Evolutionary conservation across 2,113 vertebrate species (phyloP), one percentile per base, ranked within the genome.

Genomic region (Alces alces): DNA sequence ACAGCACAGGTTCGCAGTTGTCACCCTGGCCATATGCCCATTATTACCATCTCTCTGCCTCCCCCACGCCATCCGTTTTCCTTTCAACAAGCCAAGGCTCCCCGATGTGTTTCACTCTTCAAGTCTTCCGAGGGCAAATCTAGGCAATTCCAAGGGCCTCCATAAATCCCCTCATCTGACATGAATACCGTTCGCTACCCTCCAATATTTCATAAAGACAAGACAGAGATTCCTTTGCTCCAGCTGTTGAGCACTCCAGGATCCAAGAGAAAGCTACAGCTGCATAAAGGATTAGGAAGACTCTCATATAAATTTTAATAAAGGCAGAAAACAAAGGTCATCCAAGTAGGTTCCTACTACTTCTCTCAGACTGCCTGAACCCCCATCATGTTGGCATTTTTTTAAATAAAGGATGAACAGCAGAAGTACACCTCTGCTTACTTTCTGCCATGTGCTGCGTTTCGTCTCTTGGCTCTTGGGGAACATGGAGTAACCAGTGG

Each of bases 371-470:
- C 58, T 64, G 15, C 86, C 70, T 28, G 52, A 86, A 79, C 7
- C 2, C 39, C 93, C 57, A 28, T 39, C 7, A 1, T 19, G 28
- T 39, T 43, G 66, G 79, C n/a, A 82, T 50, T 19, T 82, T 54
- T 23, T 54, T 91, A 73, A 94, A 39, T 39, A 57, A 79, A 80
- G 89, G 58, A 57, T 39, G 25, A 85, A 73, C 27, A 61, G 25
- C 58, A 11, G 45, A 47, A 80, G 7, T 47, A 39, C 28, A 64
- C 43, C 60, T 92, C 66, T 54, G 89, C 78, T 91, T 86, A 33
- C 50, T 93, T 86, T 96, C 47, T 78, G 43, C n/a, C 93, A 93
- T 66, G 93, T 89, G 70, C 64, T 88, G 43, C 70, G 64, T 78
- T 36, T 61, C 36, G 21, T 15, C 39, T 93, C 52, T 50, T 78